A percentile compares a stretch with the other conserved stretches of the same genome.
Evolutionary conservation across 37 sponge, comb jelly and placozoan species (phyloP).

Genomic region (Corticium candelabrum): DNA sequence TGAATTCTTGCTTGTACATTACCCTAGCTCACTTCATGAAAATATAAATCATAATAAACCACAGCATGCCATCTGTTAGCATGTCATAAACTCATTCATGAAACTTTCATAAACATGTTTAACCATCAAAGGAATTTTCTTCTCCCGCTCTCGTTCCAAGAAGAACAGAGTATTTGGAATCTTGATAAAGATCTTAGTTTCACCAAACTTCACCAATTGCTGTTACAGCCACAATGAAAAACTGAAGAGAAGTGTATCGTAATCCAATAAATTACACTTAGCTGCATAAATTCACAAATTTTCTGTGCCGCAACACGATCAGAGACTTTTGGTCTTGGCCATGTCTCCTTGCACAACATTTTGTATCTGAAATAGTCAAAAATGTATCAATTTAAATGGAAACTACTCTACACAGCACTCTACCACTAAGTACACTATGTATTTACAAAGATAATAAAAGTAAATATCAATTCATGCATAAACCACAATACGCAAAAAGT

Average conservation of each 20-base stretch:
- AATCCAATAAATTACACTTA: conserved; percentile 1
- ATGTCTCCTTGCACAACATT: conserved; percentile 16
- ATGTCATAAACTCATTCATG: no score
- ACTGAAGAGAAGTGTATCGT: background rate
- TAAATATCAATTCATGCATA: no score
- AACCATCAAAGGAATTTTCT: conserved; percentile 36
- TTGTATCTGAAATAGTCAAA: conserved; percentile 30
- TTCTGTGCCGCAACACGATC: conserved; percentile 21
- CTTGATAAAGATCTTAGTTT: conserved; percentile 47
- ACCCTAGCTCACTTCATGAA: no score
- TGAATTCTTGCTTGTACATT: no score
- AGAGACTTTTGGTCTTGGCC: conserved; percentile 22
- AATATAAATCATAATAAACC: no score
- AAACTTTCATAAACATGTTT: background rate
- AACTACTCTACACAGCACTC: background rate
- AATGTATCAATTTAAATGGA: background rate
- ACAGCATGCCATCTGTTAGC: no score
- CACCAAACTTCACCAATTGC: conserved; percentile 40
- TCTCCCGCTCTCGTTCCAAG: conserved; percentile 36
- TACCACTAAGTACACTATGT: no score
- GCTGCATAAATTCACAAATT: conserved; percentile 23
- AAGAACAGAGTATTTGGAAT: conserved; percentile 43
- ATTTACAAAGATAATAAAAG: no score
- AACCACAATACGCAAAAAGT: no score
- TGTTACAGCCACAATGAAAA: background rate